Percentiles rank a stretch among this genome's conserved stretches.
Conservation (phyloP, 2,888 invertebrate species). For the Rhamnusium bicolor region DNA sequence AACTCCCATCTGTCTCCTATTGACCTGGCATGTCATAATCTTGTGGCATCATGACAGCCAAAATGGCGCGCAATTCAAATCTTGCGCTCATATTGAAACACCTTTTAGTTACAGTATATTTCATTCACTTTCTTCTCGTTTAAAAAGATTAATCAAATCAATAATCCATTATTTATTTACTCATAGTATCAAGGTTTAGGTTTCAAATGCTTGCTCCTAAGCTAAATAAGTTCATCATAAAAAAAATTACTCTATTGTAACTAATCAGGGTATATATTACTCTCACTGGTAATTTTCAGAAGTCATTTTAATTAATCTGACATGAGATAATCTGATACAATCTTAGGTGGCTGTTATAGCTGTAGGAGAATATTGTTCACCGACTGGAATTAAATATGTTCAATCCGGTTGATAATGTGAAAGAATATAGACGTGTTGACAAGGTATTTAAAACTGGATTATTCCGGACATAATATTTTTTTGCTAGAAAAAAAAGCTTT, state of each 20-base stretch:
- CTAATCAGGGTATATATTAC: conserved; percentile 4
- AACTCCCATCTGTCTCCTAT: too few species aligned
- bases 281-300: conserved; percentile 13
- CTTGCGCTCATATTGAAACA: too few species aligned
- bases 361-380: neutral
- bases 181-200: conserved; percentile 1
- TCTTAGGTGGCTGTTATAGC: neutral
- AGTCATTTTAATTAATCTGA: conserved; percentile 29
- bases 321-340: conserved; percentile 18
- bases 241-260: conserved; percentile 6
- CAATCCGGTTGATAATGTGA: neutral
- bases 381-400: neutral
- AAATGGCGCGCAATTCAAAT: too few species aligned
- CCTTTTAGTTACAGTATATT: neutral
- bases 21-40: too few species aligned
- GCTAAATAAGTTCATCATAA: neutral
- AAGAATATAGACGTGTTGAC: conserved; percentile 6
- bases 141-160: neutral
- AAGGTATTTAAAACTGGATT: conserved; percentile 8
- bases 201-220: neutral
- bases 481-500: neutral
- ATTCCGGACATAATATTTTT: neutral
- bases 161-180: conserved; percentile 2
- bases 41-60: too few species aligned
- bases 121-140: neutral